These are phyloP conservation scores for Hololepta plana DNA, from an alignment of 2,888 invertebrate species.

Conservation along the genomic window DNA sequence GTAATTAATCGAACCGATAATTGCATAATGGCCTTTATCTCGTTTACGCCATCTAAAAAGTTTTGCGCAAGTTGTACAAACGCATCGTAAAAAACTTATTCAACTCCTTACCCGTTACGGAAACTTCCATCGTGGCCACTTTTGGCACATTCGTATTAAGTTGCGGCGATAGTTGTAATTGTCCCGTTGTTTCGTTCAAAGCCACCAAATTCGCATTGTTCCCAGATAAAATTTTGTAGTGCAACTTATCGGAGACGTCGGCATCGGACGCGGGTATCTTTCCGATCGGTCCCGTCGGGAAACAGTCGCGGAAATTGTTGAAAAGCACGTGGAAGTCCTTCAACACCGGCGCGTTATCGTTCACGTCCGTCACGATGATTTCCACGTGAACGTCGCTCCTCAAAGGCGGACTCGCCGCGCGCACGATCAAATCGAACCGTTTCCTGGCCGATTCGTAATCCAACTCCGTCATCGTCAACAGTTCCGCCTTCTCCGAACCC, in stretches of 20 bases:
- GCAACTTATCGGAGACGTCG: slow-evolving; percentile 75
- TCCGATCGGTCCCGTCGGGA: slow-evolving; percentile 83
- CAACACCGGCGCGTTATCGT: slow-evolving; percentile 85
- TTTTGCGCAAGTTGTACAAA: slow-evolving; percentile 1
- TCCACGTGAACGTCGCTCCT: slow-evolving; percentile 79
- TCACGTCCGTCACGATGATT: slow-evolving; percentile 79
- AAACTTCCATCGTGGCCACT: slow-evolving; percentile 83
- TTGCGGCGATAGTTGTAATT: slow-evolving; percentile 75
- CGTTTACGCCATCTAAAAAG: slow-evolving; percentile 93
- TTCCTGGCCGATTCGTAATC: slow-evolving; percentile 94
- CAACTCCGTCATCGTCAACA: slow-evolving; percentile 76
- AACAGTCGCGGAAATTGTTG: slow-evolving; percentile 87
- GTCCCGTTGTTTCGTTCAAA: slow-evolving; percentile 67
- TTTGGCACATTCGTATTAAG: slow-evolving; percentile 91
- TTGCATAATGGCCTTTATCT: slow-evolving; percentile 83
- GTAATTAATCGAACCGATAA: slow-evolving; percentile 80
- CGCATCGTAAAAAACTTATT: slow-evolving; percentile 20
- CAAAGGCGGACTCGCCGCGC: slow-evolving; percentile 80
- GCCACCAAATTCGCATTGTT: slow-evolving; percentile 83
- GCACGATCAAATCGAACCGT: slow-evolving; percentile 69
- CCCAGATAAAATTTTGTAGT: slow-evolving; percentile 71
- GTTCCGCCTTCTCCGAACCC: slow-evolving; percentile 69
- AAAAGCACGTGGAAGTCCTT: slow-evolving; percentile 84
- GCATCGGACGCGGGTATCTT: slow-evolving; percentile 87
- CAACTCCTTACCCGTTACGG: slow-evolving; percentile 77